Conservation (phyloP, 2,797 vertebrate genomes). For the Pangasius macronema region DNA sequence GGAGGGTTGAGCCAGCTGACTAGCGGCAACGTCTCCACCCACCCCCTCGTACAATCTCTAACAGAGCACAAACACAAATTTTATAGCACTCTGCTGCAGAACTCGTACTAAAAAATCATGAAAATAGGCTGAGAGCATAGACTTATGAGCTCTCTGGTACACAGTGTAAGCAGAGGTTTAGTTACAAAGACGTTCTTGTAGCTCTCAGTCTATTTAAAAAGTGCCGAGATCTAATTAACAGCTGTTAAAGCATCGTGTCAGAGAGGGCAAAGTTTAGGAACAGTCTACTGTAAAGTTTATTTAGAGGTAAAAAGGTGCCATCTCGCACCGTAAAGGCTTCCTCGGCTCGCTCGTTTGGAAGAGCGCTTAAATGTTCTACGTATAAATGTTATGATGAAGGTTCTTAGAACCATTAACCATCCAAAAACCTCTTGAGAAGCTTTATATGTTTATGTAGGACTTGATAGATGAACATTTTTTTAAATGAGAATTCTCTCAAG, state of each 20-base stretch:
- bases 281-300: background rate
- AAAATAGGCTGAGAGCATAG: background rate
- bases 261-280: background rate
- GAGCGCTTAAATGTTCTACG: background rate
- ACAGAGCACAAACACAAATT: constrained; percentile 63
- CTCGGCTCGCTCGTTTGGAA: background rate
- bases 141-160: background rate
- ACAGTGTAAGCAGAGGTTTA: background rate
- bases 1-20: constrained; percentile 77
- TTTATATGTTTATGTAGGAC: no score
- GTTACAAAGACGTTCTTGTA: background rate
- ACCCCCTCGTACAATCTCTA: constrained; percentile 66
- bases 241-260: background rate
- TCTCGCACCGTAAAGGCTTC: background rate
- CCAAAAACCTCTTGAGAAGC: background rate
- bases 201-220: background rate
- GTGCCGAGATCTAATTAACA: background rate
- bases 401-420: background rate
- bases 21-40: constrained; percentile 67
- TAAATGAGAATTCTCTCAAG: background rate
- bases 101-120: background rate
- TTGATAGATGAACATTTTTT: background rate
- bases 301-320: background rate
- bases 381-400: background rate
- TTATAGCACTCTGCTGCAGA: background rate